Base-by-base conservation (phyloP, 2,888 invertebrate species). In the Andrena fulva region DNA sequence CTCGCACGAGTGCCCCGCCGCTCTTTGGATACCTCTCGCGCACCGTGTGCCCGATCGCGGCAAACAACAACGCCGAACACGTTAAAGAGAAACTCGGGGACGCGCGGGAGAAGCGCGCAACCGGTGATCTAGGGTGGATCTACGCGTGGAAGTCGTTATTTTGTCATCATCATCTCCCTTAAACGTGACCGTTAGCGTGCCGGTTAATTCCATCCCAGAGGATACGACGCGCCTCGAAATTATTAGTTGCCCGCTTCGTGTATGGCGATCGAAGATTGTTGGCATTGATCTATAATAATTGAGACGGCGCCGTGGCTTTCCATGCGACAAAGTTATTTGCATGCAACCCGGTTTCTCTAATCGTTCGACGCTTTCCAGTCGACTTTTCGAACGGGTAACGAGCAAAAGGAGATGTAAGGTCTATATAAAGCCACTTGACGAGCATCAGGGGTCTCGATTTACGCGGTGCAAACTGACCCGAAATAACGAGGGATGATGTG, bases 1-100 rank as follows among this genome's bases (percentile, higher is more conserved):
- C 87, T 88, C 90, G 89, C 90, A 87, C 83, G 88, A 90, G 83
- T 87, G 89, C 76, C 76, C 86, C 80, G 74, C 85, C 71, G 73
- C 84, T 87, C 84, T 87, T 89, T 88, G 89, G 90, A 90, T 91
- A 88, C 85, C 87, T 89, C 92, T 86, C 88, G 89, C 85, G 91
- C 88, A 80, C n/a, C 84, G 84, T 27, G 76, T 85, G 82, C 76
- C 82, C 72, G 52, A 77, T 77, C 63, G 8, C 24, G 10, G 33
- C 35, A 68, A 68, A 50, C 81, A 84, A 82, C 83, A 86, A 85
- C 81, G 85, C 85, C 83, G 77, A 77, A 78, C 82, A 66, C 68
- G 87, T 90, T 86, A 85, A 88, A 89, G 90, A 88, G 90, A 91
- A 91, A 90, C 87, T 90, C 85, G 35, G 78, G 64, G 64, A 71